Percentiles rank a stretch among this genome's conserved stretches.
Evolutionary conservation across 2,888 invertebrate genomes (phyloP).

Genomic region (Spodoptera exigua): DNA sequence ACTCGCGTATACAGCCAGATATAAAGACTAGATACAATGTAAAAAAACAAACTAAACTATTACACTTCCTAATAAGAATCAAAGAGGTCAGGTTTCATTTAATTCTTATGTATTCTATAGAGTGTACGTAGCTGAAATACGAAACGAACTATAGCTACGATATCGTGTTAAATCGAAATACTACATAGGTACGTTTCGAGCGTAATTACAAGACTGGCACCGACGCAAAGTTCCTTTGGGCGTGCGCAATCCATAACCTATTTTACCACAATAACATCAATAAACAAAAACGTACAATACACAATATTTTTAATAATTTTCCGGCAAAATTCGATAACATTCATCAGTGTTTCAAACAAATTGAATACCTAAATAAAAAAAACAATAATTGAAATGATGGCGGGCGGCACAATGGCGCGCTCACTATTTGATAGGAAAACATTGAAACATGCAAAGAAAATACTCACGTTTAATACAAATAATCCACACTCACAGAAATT

Average conservation of each 20-base stretch:
- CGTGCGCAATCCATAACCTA: constrained; percentile 51
- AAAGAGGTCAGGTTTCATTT: constrained; percentile 36
- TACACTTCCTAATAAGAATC: constrained; percentile 36
- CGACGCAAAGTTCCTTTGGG: constrained; percentile 28
- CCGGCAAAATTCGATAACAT: constrained; percentile 7
- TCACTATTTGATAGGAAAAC: constrained; percentile 44
- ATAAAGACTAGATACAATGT: constrained; percentile 36
- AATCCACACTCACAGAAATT: constrained; percentile 64
- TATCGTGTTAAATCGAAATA: constrained; percentile 19
- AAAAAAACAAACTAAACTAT: constrained; percentile 24
- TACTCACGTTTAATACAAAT: constrained; percentile 71
- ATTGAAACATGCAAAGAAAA: constrained; percentile 44
- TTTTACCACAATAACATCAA: constrained; percentile 6
- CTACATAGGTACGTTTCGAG: constrained; percentile 11
- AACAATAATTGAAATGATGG: constrained; percentile 76
- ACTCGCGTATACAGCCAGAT: neutral
- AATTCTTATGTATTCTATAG: constrained; percentile 6
- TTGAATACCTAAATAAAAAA: constrained; percentile 59
- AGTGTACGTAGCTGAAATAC: constrained; percentile 13
- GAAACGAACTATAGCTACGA: constrained; percentile 19
- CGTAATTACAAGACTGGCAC: constrained; percentile 25
- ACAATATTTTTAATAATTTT: neutral
- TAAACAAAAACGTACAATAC: neutral
- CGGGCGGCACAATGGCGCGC: constrained; percentile 84
- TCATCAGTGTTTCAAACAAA: constrained; percentile 25